Percentiles rank a stretch among this genome's conserved stretches.
Evolutionary conservation across 2,888 invertebrate genomes (phyloP).

Genomic region (Metopia argyrocephala): DNA sequence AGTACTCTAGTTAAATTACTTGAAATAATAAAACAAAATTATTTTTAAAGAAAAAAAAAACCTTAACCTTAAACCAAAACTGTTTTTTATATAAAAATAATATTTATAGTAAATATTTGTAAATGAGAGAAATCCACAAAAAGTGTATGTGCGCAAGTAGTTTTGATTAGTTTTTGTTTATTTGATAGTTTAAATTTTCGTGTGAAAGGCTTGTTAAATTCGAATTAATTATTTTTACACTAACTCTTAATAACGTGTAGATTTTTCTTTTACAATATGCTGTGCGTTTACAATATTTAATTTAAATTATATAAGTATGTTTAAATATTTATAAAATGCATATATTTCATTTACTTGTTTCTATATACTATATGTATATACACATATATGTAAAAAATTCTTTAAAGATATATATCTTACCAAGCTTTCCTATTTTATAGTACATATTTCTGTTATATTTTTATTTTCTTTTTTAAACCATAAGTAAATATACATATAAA

Average conservation of each 20-base stretch:
- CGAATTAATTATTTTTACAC: constrained; percentile 17
- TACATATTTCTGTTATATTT: constrained; percentile 26
- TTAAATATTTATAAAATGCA: constrained; percentile 10
- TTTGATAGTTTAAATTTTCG: constrained; percentile 51
- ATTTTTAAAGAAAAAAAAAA: constrained; percentile 3
- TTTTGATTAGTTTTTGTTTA: constrained; percentile 20
- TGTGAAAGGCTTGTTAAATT: not conserved
- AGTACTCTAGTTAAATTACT: constrained; percentile 52
- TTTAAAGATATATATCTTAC: not conserved
- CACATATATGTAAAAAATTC: too few relatives aligned
- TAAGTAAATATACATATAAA: constrained; percentile 5
- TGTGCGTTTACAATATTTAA: constrained; percentile 17
- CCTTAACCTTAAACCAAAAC: constrained; percentile 53
- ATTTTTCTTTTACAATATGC: constrained; percentile 9
- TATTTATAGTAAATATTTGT: not conserved
- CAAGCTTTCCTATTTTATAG: constrained; percentile 35
- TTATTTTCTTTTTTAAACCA: constrained; percentile 4
- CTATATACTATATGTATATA: not conserved
- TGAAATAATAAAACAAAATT: constrained; percentile 16
- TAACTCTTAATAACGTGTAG: not conserved
- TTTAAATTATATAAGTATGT: constrained; percentile 16
- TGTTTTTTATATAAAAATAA: constrained; percentile 54
- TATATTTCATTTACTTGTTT: not conserved
- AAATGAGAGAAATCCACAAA: constrained; percentile 12
- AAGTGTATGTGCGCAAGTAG: constrained; percentile 7